Evolutionary conservation across 2,797 vertebrate genomes (phyloP).

Genomic region (Silurus lanzhouensis): DNA sequence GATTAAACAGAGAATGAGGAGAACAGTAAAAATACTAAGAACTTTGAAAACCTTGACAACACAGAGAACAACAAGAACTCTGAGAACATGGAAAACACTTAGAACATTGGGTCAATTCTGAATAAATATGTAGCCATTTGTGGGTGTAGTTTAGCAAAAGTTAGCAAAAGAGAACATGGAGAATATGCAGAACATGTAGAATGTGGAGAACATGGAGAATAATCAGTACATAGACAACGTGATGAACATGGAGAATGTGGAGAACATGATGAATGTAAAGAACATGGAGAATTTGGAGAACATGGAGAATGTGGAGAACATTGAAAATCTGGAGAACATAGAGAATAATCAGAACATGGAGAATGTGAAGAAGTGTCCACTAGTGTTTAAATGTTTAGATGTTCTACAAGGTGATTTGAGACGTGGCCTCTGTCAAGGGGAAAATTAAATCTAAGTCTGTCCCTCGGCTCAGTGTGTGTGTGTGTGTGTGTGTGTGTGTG

Average conservation of each 20-base stretch:
- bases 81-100: neutral
- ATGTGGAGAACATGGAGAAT: no score
- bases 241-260: no score
- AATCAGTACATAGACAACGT: neutral
- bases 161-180: neutral
- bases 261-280: neutral
- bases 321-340: no score
- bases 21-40: no score
- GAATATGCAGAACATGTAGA: no score
- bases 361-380: neutral
- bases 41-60: no score
- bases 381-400: neutral
- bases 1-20: no score
- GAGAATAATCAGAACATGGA: no score
- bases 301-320: no score
- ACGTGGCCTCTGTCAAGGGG: conserved; percentile 28
- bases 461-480: neutral
- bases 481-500: no score
- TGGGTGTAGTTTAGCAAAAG: neutral
- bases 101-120: neutral
- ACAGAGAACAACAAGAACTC: no score
- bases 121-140: neutral
- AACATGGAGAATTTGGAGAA: no score
- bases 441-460: conserved; percentile 49
- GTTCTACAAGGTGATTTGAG: neutral